A percentile compares a stretch with the other conserved stretches of the same genome.
phyloP scores from a whole-genome alignment of 1,140 invertebrate species.

The Caenorhabditis briggsae region DNA sequence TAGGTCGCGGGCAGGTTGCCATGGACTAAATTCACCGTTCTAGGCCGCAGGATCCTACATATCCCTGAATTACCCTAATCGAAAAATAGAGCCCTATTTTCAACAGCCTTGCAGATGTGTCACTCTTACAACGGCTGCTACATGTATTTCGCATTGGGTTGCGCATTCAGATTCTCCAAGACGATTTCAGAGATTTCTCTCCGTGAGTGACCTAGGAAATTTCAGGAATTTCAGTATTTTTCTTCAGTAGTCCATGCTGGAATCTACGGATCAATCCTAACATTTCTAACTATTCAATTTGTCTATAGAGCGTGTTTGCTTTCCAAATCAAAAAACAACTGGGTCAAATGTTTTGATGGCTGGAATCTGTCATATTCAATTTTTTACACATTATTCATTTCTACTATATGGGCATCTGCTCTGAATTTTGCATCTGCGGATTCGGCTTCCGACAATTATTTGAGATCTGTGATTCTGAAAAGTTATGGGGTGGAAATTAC shows the following conservation, averaged over 20 bases:
- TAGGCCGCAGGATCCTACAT: no score
- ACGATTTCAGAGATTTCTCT: background rate
- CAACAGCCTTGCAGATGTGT: background rate
- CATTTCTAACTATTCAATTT: background rate
- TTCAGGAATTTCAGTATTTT: background rate
- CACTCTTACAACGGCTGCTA: background rate
- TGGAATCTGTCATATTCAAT: background rate
- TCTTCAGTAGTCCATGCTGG: background rate
- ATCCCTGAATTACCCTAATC: background rate
- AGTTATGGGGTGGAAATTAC: background rate
- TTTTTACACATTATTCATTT: background rate
- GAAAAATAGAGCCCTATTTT: background rate
- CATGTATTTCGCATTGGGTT: background rate
- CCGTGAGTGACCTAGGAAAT: background rate
- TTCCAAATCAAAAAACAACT: background rate
- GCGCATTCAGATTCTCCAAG: background rate
- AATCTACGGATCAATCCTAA: background rate
- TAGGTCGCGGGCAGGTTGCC: no score
- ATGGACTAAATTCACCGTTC: no score
- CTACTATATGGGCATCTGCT: background rate
- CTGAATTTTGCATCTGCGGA: background rate
- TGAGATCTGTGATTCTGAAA: background rate
- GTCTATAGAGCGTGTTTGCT: background rate
- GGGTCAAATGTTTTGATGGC: background rate
- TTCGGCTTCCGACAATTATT: background rate